Base-by-base conservation (phyloP, 2,797 vertebrate species). In the Lophotriccus pileatus region DNA sequence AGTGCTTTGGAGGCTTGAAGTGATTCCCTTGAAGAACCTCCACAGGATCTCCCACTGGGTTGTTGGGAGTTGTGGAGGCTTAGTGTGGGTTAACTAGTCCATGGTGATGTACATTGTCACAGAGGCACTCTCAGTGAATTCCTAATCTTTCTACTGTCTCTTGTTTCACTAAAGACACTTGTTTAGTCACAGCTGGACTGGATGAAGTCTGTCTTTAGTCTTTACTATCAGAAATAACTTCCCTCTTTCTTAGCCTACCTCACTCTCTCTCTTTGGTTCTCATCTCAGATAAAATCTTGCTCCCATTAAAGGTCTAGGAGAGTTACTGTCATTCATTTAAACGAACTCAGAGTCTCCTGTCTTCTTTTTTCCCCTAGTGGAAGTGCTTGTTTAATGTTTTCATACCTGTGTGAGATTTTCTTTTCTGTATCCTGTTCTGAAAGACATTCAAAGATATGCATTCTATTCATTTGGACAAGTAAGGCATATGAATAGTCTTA, bases 361-460 rank as follows among this genome's bases (percentile, higher is more conserved):
- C 50, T 53, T 69, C 59, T 64, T 43, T 64, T 32, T 5, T 21
- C 16, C 21, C 18, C 3, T 14, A 22, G 15, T 75, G 53, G 24
- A 76, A 84, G n/a, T 87, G 16, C 63, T 63, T 94, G 53, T 85
- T 93, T 88, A 88, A 94, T 59, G 62, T 94, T 94, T 85, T 69
- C 62, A 72, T 69, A 68, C 76, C 53, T 86, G 58, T 68, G 21
- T 58, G 87, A 83, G 73, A 64, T 53, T 75, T 88, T 66, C 64
- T 89, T 87, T 94, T 86, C 37, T 80, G 8, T 88, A 22, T 64
- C 32, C 13, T 74, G 34, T 77, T 92, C 93, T 92, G 75, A 92
- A 91, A 41, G 79, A 56, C 3, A 1, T 92, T 91, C 53, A 93
- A 64, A 91, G 52, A 32, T 36, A 44, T 58, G 77, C 6, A 17